Conservation (phyloP, 2,888 invertebrate genomes). For the Oxyscelio sp. region DNA sequence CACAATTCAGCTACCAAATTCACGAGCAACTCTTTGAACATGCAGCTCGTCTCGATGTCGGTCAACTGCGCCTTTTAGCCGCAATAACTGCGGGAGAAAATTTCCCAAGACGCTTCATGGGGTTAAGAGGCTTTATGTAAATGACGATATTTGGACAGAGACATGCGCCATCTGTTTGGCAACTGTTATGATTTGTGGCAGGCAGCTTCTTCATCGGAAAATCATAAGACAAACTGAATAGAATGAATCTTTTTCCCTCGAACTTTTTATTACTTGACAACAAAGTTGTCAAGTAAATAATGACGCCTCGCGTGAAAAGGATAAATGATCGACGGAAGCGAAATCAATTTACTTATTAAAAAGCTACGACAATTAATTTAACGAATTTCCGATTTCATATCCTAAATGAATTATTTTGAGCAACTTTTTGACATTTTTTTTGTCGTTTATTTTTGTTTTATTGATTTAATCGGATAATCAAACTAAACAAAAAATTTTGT, state of each 20-base stretch:
- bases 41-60: not conserved
- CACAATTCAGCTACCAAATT: too few species aligned
- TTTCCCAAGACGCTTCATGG: slow-evolving; percentile 38
- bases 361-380: too few species aligned
- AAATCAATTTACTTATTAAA: too few species aligned
- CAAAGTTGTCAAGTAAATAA: too few species aligned
- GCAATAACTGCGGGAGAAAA: not conserved
- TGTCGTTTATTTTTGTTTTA: too few species aligned
- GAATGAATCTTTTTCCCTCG: slow-evolving; percentile 3
- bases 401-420: too few species aligned
- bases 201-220: slow-evolving; percentile 9
- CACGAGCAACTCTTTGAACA: not conserved
- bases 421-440: too few species aligned
- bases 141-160: slow-evolving; percentile 49
- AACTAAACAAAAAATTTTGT: too few species aligned
- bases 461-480: too few species aligned
- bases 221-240: not conserved
- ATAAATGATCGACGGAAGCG: too few species aligned
- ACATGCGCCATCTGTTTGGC: slow-evolving; percentile 57
- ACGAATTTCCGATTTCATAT: too few species aligned
- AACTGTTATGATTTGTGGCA: slow-evolving; percentile 49
- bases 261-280: not conserved
- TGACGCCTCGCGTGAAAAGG: too few species aligned
- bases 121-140: slow-evolving; percentile 35
- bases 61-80: slow-evolving; percentile 12